Evolutionary conservation across 2,113 vertebrate species (phyloP), one percentile per base, ranked within the genome.

Genomic region (Misgurnus mizolepis): DNA sequence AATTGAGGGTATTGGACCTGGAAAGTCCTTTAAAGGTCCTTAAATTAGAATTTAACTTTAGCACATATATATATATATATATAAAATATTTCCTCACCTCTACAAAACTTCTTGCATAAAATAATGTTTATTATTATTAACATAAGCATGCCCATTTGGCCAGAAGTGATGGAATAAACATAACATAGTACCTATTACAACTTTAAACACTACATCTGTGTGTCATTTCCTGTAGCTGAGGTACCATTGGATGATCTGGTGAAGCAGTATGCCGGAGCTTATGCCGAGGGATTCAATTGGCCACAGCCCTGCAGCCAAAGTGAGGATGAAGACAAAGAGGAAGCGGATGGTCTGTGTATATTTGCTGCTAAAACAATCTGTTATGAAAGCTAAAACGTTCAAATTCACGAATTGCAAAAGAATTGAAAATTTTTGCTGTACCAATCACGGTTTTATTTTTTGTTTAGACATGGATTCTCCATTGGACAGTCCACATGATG

Each of bases 251-350:
- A 96, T 78, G 91, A 95, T 55, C 83, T 99, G 90, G 82, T 95
- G 70, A 97, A 96, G 88, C 93, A 96, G 85, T 98, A 98, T 9
- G 95, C 97, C 81, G 96, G 96, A 17, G 97, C 97, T 75, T 98
- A 98, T 66, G 90, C 93, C 53, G 95, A 97, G 17, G 89, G 85
- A 80, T 97, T 96, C 85, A 93, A 96, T 69, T 98, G 97, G 96
- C 95, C 97, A 3, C 94, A 94, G 58, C 94, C 93, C 0, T 90
- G 91, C 58, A 89, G 88, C 34, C 93, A 90, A 27, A 92, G 90
- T 78, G 95, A 95, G 65, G 95, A 96, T 27, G 94, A 96, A 0
- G 96, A 94, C 4, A 91, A 92, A 72, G 95, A 95, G 10, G 95
- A 97, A 86, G 93, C 90, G 92, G 90, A 91, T 89, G 92, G 91